Base-by-base conservation (phyloP, 1,140 invertebrate genomes). In the Heliconius hermathena region DNA sequence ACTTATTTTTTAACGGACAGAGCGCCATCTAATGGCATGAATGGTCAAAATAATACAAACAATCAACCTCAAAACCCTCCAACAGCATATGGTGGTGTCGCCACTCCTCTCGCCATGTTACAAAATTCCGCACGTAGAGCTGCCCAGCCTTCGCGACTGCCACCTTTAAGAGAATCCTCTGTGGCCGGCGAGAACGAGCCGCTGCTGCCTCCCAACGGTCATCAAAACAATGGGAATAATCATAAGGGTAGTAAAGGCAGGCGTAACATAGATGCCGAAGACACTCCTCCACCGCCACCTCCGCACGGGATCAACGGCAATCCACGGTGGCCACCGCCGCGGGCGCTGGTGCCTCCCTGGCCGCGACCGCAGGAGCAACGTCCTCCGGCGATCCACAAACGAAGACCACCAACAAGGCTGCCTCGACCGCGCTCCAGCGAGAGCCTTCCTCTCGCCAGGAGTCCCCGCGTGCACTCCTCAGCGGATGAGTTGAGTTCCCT, bases 1-100 rank as follows among this genome's bases (percentile, higher is more conserved):
- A 99, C 98, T 0, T 99, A 98, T 91, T 98, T 99, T 88, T 95
- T 98, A 0, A 97, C 96, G 11, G 97, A 98, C 83, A 93, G 97
- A 83, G 91, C 91, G 36, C 87, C 90, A 5, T 83, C 87, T 1
- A 90, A 89, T 38, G 80, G 85, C 2, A 88, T 81, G 29, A 73
- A 52, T 20, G 18, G 82, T 3, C 85, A 89, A 20, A 90, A 86
- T 49, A 81, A 87, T 20, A 75, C 86, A 1, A 93, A 89, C 38
- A 83, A 86, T 20, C 88, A 82, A n/a, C 77, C 90, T 0, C 88
- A 80, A 73, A 93, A 92, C 78, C 92, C 94, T 1, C 91, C 93
- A 0, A 95, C 95, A 49, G 95, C 96, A 81, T 97, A 96, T 83
- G 96, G 96, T 5, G 97, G 96, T 33, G 96, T 97, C 4, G 95